Evolutionary conservation across 2,888 invertebrate genomes (phyloP).

Genomic region (Ariolimax columbianus): DNA sequence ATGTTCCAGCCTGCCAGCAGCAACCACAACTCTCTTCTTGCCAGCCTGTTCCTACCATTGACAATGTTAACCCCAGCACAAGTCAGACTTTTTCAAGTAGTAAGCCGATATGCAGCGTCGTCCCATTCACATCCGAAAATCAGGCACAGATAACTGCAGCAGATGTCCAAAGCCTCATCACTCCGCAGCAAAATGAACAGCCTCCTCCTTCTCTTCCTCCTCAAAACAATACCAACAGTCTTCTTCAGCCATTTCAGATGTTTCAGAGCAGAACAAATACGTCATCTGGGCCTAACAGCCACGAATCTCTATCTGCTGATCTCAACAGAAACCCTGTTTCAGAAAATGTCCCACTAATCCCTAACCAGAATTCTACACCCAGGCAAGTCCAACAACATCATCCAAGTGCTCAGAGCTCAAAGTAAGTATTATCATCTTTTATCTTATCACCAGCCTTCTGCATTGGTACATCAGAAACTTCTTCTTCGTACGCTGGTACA

Average conservation of each 20-base stretch:
- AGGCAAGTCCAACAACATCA: background rate
- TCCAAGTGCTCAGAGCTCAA: background rate
- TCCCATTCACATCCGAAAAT: slow-evolving; percentile 35
- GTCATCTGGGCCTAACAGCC: background rate
- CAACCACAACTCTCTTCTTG: slow-evolving; percentile 32
- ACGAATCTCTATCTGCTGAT: background rate
- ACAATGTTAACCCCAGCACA: slow-evolving; percentile 11
- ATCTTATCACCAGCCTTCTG: no score
- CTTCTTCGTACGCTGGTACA: no score
- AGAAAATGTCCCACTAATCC: background rate
- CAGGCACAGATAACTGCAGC: background rate
- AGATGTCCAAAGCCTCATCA: background rate
- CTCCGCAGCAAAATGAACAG: slow-evolving; percentile 3
- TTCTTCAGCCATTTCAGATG: background rate
- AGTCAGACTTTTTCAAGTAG: background rate
- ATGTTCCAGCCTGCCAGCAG: slow-evolving; percentile 4
- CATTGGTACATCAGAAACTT: no score
- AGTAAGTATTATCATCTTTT: slow-evolving; percentile 5
- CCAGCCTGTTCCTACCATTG: slow-evolving; percentile 18
- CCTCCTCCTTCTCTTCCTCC: slow-evolving; percentile 14
- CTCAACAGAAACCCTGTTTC: background rate
- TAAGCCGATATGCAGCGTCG: slow-evolving; percentile 39
- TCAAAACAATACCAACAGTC: background rate
- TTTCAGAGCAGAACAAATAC: background rate
- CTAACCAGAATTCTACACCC: background rate